Conservation (phyloP, 35 echinoderm and acorn worm genomes). For the Anneissia japonica region DNA sequence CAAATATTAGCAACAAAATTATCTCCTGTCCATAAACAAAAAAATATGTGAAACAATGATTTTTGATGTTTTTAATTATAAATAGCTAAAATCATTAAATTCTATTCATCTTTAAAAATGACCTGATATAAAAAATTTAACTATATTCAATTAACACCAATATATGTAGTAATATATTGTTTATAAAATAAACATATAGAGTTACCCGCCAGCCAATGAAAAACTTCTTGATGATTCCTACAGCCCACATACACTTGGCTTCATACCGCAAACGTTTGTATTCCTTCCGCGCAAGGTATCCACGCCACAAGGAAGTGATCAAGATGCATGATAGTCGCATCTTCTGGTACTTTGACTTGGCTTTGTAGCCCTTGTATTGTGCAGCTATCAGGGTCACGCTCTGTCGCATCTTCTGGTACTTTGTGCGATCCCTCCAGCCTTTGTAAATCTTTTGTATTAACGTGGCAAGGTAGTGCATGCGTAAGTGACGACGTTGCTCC, state of each 20-base stretch:
- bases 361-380: constrained; percentile 65
- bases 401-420: constrained; percentile 56
- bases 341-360: constrained; percentile 60
- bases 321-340: constrained; percentile 49
- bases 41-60: too few relatives aligned
- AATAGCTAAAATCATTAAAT: too few relatives aligned
- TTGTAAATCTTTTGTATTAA: constrained; percentile 79
- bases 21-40: too few relatives aligned
- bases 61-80: too few relatives aligned
- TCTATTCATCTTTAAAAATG: too few relatives aligned
- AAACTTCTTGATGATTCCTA: constrained; percentile 75
- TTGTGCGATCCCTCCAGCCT: constrained; percentile 46
- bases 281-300: constrained; percentile 69
- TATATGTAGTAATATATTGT: background rate
- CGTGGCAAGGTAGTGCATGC: constrained; percentile 79
- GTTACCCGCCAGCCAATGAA: constrained; percentile 91
- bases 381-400: constrained; percentile 68
- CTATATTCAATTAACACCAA: background rate
- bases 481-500: constrained; percentile 64
- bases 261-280: constrained; percentile 63
- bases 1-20: too few relatives aligned
- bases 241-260: constrained; percentile 76
- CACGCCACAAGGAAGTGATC: constrained; percentile 68
- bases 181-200: too few relatives aligned
- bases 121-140: too few relatives aligned